These are phyloP conservation scores for Drosophila auraria DNA, from an alignment of 1,140 invertebrate genomes.

Conservation along the genomic window DNA sequence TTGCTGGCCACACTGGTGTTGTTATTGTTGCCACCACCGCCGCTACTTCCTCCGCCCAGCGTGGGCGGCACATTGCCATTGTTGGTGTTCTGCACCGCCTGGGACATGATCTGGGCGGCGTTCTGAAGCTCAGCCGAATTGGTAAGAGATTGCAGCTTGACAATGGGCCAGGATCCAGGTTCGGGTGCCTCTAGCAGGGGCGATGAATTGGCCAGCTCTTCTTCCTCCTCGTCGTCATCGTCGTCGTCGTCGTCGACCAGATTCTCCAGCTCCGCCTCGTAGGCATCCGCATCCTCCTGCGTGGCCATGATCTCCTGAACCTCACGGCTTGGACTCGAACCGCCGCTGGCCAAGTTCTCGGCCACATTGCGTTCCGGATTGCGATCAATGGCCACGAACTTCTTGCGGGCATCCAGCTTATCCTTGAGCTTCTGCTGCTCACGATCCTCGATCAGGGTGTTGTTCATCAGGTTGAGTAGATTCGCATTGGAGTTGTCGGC, in stretches of 20 bases:
- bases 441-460: conserved; percentile 76
- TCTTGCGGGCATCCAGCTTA: conserved; percentile 69
- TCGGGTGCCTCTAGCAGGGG: conserved; percentile 45
- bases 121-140: conserved; percentile 79
- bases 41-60: conserved; percentile 29
- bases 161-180: conserved; percentile 54
- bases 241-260: conserved; percentile 67
- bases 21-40: conserved; percentile 27
- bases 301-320: conserved; percentile 92
- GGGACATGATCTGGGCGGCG: conserved; percentile 80
- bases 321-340: conserved; percentile 94
- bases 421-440: conserved; percentile 81
- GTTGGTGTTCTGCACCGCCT: conserved; percentile 75
- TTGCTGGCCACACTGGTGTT: conserved; percentile 33
- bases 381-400: conserved; percentile 75
- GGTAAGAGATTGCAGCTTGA: conserved; percentile 43
- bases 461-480: conserved; percentile 80
- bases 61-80: conserved; percentile 72
- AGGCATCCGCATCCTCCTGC: conserved; percentile 85
- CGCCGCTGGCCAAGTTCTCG: conserved; percentile 86
- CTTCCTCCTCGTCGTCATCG: conserved; percentile 61
- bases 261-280: conserved; percentile 65
- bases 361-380: conserved; percentile 72
- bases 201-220: conserved; percentile 51
- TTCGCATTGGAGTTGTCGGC: conserved; percentile 64